Conservation (phyloP, 2,113 vertebrate genomes). For the Corydoras maculifer region DNA sequence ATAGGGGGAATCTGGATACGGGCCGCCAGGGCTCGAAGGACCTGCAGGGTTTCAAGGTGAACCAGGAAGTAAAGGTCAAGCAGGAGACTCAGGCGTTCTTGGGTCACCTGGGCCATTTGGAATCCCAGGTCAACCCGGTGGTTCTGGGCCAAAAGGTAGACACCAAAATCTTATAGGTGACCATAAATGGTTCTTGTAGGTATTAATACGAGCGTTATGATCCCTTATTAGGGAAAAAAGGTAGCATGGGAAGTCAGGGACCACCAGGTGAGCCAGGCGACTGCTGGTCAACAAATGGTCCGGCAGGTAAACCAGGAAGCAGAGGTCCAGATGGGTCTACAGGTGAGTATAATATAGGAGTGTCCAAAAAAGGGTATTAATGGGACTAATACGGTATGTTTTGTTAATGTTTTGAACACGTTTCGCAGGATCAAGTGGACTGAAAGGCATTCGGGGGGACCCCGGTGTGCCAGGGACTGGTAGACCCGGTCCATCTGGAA, state of each 20-base stretch:
- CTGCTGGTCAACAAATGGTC: constrained; percentile 1
- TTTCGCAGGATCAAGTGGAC: constrained; percentile 44
- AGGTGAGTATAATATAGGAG: neutral
- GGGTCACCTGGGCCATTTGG: constrained; percentile 28
- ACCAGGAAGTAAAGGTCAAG: constrained; percentile 3
- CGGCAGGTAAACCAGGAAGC: constrained; percentile 1
- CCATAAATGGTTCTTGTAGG: too few species aligned
- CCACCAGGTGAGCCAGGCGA: constrained; percentile 6
- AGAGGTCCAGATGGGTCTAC: constrained; percentile 6
- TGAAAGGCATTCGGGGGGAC: constrained; percentile 47
- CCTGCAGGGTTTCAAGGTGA: constrained; percentile 9
- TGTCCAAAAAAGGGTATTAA: neutral
- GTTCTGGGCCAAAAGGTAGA: constrained; percentile 55
- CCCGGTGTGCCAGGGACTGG: constrained; percentile 49
- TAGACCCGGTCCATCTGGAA: constrained; percentile 43
- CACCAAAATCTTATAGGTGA: neutral
- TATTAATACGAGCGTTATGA: neutral
- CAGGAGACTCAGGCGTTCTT: constrained; percentile 16
- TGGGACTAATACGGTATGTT: too few species aligned
- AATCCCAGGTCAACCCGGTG: constrained; percentile 62
- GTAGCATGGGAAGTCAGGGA: constrained; percentile 60
- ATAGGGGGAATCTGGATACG: constrained; percentile 53
- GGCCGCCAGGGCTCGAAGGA: constrained; percentile 30
- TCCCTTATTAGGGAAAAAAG: constrained; percentile 53
- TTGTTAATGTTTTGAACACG: neutral